Evolutionary conservation across 2,113 vertebrate species (phyloP).

Genomic region (Panurus biarmicus): DNA sequence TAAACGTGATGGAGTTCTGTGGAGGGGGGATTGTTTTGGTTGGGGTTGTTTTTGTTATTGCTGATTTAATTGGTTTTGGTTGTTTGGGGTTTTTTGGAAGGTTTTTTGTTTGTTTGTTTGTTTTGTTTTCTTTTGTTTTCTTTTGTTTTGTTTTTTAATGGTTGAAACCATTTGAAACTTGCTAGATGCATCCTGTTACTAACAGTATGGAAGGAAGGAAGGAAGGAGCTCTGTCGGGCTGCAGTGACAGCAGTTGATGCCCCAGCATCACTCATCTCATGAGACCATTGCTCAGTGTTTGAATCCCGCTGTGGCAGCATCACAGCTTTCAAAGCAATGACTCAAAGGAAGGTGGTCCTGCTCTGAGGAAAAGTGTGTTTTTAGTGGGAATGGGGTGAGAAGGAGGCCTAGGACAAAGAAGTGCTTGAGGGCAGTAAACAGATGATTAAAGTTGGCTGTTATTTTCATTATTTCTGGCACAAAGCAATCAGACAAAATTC

Average conservation of each 20-base stretch:
- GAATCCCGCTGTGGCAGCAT: neutral
- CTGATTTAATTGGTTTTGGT: neutral
- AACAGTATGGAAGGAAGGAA: neutral
- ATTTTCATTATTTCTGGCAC: neutral
- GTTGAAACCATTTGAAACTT: neutral
- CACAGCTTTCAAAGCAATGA: neutral
- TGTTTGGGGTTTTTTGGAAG: too few species aligned
- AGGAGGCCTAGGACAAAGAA: neutral
- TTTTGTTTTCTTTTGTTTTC: neutral
- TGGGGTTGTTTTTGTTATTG: neutral
- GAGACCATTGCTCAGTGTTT: neutral
- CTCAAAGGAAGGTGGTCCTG: neutral
- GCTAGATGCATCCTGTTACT: neutral
- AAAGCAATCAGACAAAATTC: neutral
- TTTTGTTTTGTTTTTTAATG: neutral
- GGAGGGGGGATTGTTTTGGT: fast-evolving
- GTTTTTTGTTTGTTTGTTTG: neutral
- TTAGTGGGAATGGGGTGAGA: neutral
- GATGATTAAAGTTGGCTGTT: neutral
- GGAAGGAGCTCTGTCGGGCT: neutral
- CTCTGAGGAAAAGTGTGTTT: neutral
- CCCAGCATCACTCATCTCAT: neutral
- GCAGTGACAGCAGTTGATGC: neutral
- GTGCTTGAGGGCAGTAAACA: neutral
- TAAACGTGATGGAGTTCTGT: neutral